These are phyloP conservation scores for Cheilosia soror DNA, from an alignment of 2,888 invertebrate genomes.

Conservation along the genomic window DNA sequence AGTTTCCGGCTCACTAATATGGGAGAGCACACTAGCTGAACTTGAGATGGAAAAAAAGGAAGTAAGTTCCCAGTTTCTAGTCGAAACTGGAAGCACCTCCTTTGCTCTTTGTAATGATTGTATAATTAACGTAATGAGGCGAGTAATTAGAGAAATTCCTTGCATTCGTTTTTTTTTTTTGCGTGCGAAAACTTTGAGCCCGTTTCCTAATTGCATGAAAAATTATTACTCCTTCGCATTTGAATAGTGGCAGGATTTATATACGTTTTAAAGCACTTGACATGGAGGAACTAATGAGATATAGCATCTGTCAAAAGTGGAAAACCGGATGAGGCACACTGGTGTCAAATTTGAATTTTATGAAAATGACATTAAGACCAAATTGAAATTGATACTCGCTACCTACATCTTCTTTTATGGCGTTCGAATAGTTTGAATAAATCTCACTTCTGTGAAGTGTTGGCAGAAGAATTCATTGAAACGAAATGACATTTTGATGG, in stretches of 20 bases:
- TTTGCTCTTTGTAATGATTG: constrained; percentile 13
- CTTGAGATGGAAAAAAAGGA: background rate
- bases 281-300: background rate
- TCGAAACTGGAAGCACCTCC: too few relatives aligned
- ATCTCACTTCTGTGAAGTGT: too few relatives aligned
- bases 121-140: constrained; percentile 68
- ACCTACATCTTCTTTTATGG: too few relatives aligned
- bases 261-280: background rate
- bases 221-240: constrained; percentile 21
- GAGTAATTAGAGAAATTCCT: constrained; percentile 64
- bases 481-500: constrained; percentile 9
- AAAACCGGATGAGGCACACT: too few relatives aligned
- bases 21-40: too few relatives aligned
- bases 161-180: constrained; percentile 19
- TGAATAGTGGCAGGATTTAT: background rate
- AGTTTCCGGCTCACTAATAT: too few relatives aligned
- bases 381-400: too few relatives aligned
- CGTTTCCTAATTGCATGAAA: constrained; percentile 43
- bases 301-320: too few relatives aligned
- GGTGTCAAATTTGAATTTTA: too few relatives aligned
- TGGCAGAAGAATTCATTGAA: constrained; percentile 6
- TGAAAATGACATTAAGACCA: too few relatives aligned
- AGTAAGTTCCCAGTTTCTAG: background rate
- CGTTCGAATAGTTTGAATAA: too few relatives aligned
- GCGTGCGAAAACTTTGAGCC: background rate